Base-by-base conservation (phyloP, 2,888 invertebrate genomes). In the Entomobrya proxima region DNA sequence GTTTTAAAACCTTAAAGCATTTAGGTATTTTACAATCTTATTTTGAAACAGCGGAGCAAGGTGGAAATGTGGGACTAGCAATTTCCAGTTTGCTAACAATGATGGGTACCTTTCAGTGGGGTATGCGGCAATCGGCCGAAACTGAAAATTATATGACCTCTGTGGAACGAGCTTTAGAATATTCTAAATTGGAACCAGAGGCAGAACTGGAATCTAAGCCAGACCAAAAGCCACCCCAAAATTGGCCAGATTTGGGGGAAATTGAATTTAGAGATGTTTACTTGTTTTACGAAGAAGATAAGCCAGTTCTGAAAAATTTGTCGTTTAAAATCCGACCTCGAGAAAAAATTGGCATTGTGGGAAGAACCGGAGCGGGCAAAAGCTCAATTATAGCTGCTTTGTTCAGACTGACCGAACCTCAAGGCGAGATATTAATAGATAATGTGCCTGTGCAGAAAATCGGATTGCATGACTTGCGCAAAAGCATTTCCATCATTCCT, bases 401-500 rank as follows among this genome's bases (percentile, higher is more conserved):
- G 83, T 97, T 97, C 92, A 95, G 98, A 86, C 91, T 98, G 88
- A 95, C 96, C 11, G 94, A 95, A 72, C 94, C 96, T 30, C 94
- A 95, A 80, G 98, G 98, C 0, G 93, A 94, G 30, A 95, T 98
- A 47, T 91, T 94, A 76, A 96, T 98, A 89, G 98, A 98, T 50
- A 86, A 80, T 37, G 47, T 89, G 67, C 91, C 92, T 85, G 92
- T 92, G 40, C 90, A 89, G 35, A 87, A 91, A 0, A 91, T 93
- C 24, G 93, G 93, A 15, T 91, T 93, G 30, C 93, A 95, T 91
- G 95, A 96, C 90, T 92, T 98, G 32, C 93, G 98, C 69, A 94
- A 94, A 81, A 95, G 94, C 90, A 95, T 98, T 82, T 95, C 98
- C 0, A 98, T 98, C 86, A 98, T 98, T 91, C 98, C 98, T 0